Percentiles rank a stretch among this genome's conserved stretches.
Evolutionary conservation across 1,140 invertebrate species (phyloP).

Genomic region (Epicauta chinensis): DNA sequence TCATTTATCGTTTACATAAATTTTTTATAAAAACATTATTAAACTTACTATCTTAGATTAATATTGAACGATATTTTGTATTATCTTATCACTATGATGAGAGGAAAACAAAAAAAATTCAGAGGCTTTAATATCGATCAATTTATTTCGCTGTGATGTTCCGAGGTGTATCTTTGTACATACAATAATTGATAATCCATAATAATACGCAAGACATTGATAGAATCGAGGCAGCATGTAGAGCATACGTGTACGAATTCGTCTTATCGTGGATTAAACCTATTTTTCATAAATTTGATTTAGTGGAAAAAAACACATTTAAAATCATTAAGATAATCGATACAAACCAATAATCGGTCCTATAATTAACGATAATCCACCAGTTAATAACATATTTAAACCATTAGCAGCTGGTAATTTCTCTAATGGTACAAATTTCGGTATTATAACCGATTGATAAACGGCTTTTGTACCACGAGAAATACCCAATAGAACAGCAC

Average conservation of each 20-base stretch:
- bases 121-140: no score
- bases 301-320: no score
- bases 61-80: no score
- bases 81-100: no score
- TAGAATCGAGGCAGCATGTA: constrained; percentile 35
- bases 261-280: constrained; percentile 38
- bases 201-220: constrained; percentile 37
- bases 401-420: constrained; percentile 47
- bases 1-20: no score
- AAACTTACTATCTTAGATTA: no score
- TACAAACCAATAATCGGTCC: constrained; percentile 45
- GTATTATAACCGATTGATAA: constrained; percentile 43
- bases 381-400: constrained; percentile 45
- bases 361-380: constrained; percentile 39
- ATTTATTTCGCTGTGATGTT: no score
- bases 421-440: constrained; percentile 44
- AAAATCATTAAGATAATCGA: neutral
- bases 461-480: constrained; percentile 40
- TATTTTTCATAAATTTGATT: no score
- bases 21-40: no score
- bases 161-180: neutral
- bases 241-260: constrained; percentile 34
- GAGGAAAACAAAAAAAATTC: no score
- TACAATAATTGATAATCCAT: constrained; percentile 32
- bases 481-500: constrained; percentile 29